Base-by-base conservation (phyloP, 2,888 invertebrate genomes). In the Candidula unifasciata region DNA sequence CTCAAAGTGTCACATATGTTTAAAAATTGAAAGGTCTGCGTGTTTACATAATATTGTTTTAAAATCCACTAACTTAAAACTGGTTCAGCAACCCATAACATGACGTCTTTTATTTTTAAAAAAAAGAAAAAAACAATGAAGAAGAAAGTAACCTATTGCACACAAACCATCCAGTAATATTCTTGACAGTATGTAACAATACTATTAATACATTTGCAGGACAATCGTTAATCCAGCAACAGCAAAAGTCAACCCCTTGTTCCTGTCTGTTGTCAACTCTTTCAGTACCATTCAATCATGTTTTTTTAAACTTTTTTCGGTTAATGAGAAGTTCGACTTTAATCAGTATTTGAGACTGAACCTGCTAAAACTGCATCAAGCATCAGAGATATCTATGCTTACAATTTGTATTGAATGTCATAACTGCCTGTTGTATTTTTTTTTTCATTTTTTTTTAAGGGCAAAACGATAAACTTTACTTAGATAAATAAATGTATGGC, bases 11-110 rank as follows among this genome's bases (percentile, higher is more conserved):
- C 30, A 44, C 44, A 44, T 30, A 54, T 18, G 44, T 16, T 74
- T 54, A 54, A 74, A 74, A 74, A 52, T 74, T 27, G 27, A 73
- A 52, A 18, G 1, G 24, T 64, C 64, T 78, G 24, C 57, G 60
- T 57, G 24, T 6, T 33, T 64, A 35, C 35, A 64, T 60, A 78
- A 13, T n/a, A n/a, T n/a, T n/a, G n/a, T 35, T 69, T 54, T 69
- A 80, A 80, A 80, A 80, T 35, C 44, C 35, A 80, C 71, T 5
- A 68, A 80, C 68, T 80, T 80, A 80, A 79, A 79, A 79, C 37
- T 35, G 35, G 33, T 78, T 24, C 3, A 8, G 30, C 79, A 68
- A 44, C 27, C 60, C 13, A 78, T n/a, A 44, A 13, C 44, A 37
- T 52, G 13, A 52, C 27, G 30, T 27, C 6, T 44, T 44, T 44